Evolutionary conservation across 1,140 invertebrate genomes (phyloP), one percentile per base, ranked within the genome.

Genomic region (Hyles vespertilio): DNA sequence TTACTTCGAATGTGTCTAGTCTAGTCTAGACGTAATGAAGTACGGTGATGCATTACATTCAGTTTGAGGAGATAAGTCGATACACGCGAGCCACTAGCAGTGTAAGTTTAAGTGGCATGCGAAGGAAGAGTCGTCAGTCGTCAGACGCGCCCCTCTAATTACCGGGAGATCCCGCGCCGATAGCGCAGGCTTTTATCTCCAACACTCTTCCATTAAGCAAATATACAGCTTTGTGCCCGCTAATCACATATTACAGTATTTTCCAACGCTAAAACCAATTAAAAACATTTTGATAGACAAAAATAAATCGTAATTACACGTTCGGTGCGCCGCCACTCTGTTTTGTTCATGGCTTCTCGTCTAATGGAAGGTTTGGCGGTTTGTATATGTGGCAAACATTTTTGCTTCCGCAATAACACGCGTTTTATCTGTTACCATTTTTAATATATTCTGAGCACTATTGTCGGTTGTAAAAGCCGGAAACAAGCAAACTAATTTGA

Each of bases 271-370:
- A 75, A 77, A 81, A 79, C 71, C 81, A 84, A 88, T 86, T 88
- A 86, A 86, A 84, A 84, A 86, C 79, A 86, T 86, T 88, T 88
- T 86, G 80, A 88, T 88, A 84, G 83, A 84, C 78, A 85, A 85
- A 85, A 83, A 75, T 75, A 75, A 75, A 75, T 76, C 78, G 54
- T 77, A 84, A 83, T 84, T 84, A 72, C 59, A 76, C 51, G 60
- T 65, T 70, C 44, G 44, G 58, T 51, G 43, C 55, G 63, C 61
- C 69, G 76, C 68, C 69, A 75, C 70, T 65, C 73, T 74, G 67
- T 69, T 68, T 70, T 58, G 58, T 61, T 66, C 63, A 58, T 56
- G 67, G 58, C 36, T 40, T 40, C 36, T 51, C 58, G 46, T 54
- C 61, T 81, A 82, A 79, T 80, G 75, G 74, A 71, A 51, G 66